phyloP scores from a whole-genome alignment of 2,888 invertebrate species.

The Terebella lapidaria region DNA sequence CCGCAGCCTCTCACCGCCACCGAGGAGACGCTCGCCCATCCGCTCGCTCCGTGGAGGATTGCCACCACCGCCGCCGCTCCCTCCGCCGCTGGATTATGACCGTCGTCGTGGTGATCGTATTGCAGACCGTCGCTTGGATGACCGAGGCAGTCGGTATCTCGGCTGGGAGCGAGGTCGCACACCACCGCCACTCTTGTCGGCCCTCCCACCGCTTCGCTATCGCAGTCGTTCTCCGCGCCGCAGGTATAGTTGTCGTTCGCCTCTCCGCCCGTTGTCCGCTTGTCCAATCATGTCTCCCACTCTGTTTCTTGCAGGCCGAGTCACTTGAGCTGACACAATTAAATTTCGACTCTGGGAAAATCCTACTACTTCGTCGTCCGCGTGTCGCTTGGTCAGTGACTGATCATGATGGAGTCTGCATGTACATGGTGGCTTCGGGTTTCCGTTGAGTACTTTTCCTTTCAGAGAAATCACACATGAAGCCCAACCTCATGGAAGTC shows the following conservation, averaged over 20 bases:
- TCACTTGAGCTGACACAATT: too few species aligned
- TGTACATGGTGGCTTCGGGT: too few species aligned
- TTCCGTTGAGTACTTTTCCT: too few species aligned
- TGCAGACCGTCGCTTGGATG: not conserved
- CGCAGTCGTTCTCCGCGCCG: constrained; percentile 10
- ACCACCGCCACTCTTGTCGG: constrained; percentile 6
- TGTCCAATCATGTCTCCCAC: too few species aligned
- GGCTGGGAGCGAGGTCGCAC: not conserved
- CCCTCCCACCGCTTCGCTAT: constrained; percentile 1
- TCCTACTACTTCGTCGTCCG: too few species aligned
- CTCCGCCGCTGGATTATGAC: constrained; percentile 1
- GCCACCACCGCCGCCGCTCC: not conserved
- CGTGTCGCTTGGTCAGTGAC: too few species aligned
- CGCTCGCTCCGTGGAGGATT: not conserved
- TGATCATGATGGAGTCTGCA: too few species aligned
- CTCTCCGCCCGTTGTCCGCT: not conserved
- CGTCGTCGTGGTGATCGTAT: not conserved
- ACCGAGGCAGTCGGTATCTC: not conserved
- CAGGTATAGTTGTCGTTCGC: constrained; percentile 6
- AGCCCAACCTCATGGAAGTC: too few species aligned
- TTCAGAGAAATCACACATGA: too few species aligned
- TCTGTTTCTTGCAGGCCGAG: not conserved
- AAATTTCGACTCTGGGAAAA: too few species aligned
- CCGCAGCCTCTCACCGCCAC: constrained; percentile 1
- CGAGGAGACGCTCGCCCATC: not conserved